These are phyloP conservation scores for Subanguina moxae DNA, from an alignment of 1,140 invertebrate genomes.

Conservation along the genomic window DNA sequence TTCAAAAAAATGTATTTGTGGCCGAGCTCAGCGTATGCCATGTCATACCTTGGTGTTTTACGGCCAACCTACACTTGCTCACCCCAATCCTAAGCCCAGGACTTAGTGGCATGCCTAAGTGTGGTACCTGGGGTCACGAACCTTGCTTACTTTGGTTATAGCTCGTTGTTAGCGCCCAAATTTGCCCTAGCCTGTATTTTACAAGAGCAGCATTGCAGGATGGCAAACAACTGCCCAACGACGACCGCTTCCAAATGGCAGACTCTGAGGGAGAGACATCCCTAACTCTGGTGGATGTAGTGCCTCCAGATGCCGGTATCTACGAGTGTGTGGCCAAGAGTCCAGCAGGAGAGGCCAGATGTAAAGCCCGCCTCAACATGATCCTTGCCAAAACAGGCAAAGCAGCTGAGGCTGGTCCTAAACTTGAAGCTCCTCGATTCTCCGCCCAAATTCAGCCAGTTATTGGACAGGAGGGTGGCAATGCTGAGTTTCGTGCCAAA, in stretches of 20 bases:
- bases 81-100: too few relatives aligned
- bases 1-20: too few relatives aligned
- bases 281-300: conserved; percentile 77
- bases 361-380: conserved; percentile 56
- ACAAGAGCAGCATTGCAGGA: conserved; percentile 69
- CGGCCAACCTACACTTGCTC: too few relatives aligned
- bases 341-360: conserved; percentile 72
- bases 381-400: conserved; percentile 54
- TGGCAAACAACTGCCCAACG: conserved; percentile 78
- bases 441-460: conserved; percentile 76
- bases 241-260: conserved; percentile 77
- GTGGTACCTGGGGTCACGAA: too few relatives aligned
- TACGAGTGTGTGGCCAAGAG: conserved; percentile 80
- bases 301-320: conserved; percentile 77
- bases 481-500: conserved; percentile 78
- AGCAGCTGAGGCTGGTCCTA: conserved; percentile 60
- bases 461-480: conserved; percentile 77
- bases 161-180: too few relatives aligned
- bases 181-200: too few relatives aligned
- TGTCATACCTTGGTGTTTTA: too few relatives aligned
- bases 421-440: conserved; percentile 71
- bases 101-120: too few relatives aligned
- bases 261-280: conserved; percentile 80
- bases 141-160: too few relatives aligned
- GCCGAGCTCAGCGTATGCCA: too few relatives aligned